A percentile compares a stretch with the other conserved stretches of the same genome.
Conservation (phyloP, 1,140 invertebrate species). For the Drosophila burlai region DNA sequence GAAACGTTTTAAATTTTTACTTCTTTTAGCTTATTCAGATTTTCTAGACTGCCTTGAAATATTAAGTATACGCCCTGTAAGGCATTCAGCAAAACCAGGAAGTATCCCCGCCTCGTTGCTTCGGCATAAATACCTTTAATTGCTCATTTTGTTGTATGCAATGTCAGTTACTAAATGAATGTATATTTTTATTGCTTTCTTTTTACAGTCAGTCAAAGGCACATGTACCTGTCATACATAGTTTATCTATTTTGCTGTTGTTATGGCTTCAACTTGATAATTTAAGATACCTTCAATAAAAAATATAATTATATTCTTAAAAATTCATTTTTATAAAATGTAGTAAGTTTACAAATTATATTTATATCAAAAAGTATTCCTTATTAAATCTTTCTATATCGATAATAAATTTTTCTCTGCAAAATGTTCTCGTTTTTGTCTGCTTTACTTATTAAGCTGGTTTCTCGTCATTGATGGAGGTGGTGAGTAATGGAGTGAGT, state of each 20-base stretch:
- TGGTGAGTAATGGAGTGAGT: slow-evolving; percentile 4
- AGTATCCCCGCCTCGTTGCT: background rate
- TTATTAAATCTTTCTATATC: background rate
- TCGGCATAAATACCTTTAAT: background rate
- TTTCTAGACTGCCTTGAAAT: background rate
- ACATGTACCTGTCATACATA: slow-evolving; percentile 41
- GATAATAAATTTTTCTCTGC: background rate
- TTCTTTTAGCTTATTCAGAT: background rate
- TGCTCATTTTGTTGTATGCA: background rate
- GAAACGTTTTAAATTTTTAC: too few relatives aligned
- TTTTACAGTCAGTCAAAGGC: background rate
- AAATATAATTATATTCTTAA: background rate
- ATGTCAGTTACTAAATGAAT: background rate
- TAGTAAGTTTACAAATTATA: background rate
- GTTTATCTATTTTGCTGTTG: slow-evolving; percentile 27
- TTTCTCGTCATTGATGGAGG: slow-evolving; percentile 30
- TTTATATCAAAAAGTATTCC: too few relatives aligned
- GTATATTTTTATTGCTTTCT: background rate
- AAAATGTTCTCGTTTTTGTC: background rate
- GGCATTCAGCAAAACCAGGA: background rate
- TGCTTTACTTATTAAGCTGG: background rate
- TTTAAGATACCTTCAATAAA: background rate
- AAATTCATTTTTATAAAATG: background rate
- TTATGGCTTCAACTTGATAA: slow-evolving; percentile 2
- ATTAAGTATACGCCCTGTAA: background rate